Evolutionary conservation across 2,797 vertebrate genomes (phyloP), one percentile per base, ranked within the genome.

Genomic region (Cryptoblepharus egeriae): DNA sequence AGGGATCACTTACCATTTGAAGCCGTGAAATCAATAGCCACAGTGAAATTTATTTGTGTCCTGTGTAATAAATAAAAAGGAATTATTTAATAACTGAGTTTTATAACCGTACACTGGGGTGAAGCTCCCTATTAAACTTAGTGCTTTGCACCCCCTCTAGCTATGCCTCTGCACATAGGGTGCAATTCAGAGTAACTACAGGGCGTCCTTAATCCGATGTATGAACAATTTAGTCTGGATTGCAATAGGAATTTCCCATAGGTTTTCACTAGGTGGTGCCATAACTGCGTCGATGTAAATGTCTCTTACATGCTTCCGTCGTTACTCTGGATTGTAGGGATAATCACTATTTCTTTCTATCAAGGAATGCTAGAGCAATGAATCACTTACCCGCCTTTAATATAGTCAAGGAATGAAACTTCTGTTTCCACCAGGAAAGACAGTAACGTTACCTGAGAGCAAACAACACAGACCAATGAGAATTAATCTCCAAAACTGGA

Each of bases 31-130:
- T 99, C 98, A 94, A 99, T 99, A 87, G 98, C 98, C 78, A 99
- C 98, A 13, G 98, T 99, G 95, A 99, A 99, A 97, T 99, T 99
- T 93, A 99, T 99, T 95, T 99, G 98, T 0, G 98, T 99, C 93
- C 98, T 99, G 95, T 42, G 95, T 95, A 93, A 96, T 90, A 95
- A 95, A 94, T 84, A 90, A 88, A 92, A 16, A 76, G 8, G 85
- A 76, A 68, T 45, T 16, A 79, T 79, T 89, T 81, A 85, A 92
- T 24, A 80, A 35, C 60, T 74, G 18, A 78, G 49, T 35, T 77
- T 28, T 88, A n/a, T n/a, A n/a, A n/a, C n/a, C n/a, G n/a, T n/a
- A n/a, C n/a, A n/a, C n/a, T n/a, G n/a, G n/a, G n/a, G n/a, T n/a
- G n/a, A n/a, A n/a, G n/a, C n/a, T n/a, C n/a, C n/a, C n/a, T n/a